Evolutionary conservation across 2,797 vertebrate genomes (phyloP).

Genomic region (Eulemur rubriventer): DNA sequence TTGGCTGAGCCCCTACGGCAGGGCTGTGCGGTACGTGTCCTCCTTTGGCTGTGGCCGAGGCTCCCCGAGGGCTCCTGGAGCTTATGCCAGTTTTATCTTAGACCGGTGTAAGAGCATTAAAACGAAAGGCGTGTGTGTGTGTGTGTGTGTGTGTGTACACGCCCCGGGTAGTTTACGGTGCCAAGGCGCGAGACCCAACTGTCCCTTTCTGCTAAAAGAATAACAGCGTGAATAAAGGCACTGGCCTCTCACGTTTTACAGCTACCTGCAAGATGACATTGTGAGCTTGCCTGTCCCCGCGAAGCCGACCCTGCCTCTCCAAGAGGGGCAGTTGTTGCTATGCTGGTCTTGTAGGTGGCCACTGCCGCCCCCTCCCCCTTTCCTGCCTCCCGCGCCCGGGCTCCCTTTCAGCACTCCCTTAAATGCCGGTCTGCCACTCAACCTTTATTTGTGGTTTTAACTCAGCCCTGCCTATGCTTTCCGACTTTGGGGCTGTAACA

Average conservation of each 20-base stretch:
- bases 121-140: not conserved
- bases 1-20: not conserved
- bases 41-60: not conserved
- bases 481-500: constrained; percentile 56
- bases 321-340: not conserved
- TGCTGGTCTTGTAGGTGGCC: not conserved
- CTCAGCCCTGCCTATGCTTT: constrained; percentile 49
- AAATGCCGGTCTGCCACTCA: constrained; percentile 23
- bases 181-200: constrained; percentile 45
- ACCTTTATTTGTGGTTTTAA: constrained; percentile 37
- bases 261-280: constrained; percentile 52
- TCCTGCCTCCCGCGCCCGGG: not conserved
- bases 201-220: constrained; percentile 40
- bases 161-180: constrained; percentile 10
- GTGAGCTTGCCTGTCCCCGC: not conserved
- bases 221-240: constrained; percentile 22
- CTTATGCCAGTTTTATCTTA: constrained; percentile 28
- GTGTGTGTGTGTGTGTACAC: not conserved
- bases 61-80: constrained; percentile 1
- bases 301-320: not conserved
- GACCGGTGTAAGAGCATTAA: constrained; percentile 41
- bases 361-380: not conserved
- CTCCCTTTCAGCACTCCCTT: not conserved
- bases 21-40: not conserved
- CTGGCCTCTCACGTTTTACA: not conserved